Conservation (phyloP, 2,113 vertebrate genomes). For the Hylia prasina region DNA sequence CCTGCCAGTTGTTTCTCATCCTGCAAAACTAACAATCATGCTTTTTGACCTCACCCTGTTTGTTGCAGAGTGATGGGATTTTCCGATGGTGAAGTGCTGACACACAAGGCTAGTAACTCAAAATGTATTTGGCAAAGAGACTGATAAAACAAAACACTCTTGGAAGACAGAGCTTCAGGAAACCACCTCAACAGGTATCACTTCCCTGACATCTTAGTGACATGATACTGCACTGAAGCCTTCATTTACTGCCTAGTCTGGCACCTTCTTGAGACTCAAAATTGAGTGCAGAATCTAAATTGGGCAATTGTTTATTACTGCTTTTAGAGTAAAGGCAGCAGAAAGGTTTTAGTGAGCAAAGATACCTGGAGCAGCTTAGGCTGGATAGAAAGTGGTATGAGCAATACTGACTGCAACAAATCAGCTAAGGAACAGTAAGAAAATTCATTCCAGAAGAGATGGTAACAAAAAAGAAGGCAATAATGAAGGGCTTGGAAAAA, state of each 20-base stretch:
- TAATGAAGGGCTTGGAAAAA: not conserved
- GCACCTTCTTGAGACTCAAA: not conserved
- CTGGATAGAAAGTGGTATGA: not conserved
- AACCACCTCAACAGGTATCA: not conserved
- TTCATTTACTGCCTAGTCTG: not conserved
- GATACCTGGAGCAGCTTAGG: not conserved
- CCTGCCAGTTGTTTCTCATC: not conserved
- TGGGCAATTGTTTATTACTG: not conserved
- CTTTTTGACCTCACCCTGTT: accelerated
- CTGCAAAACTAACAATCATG: not conserved
- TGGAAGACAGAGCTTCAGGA: not conserved
- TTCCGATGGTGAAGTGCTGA: not conserved
- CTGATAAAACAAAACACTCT: not conserved
- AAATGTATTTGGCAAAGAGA: not conserved
- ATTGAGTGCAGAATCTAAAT: not conserved
- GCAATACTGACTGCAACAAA: not conserved
- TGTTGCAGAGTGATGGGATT: not conserved
- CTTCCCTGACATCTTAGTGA: not conserved
- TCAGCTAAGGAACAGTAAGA: not conserved
- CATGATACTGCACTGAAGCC: not conserved
- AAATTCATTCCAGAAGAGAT: not conserved
- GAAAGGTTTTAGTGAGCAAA: not conserved
- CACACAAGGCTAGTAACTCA: not conserved
- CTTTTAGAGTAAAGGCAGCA: not conserved
- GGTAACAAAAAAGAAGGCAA: not conserved